These are phyloP conservation scores for Aquatica leii DNA, from an alignment of 2,888 invertebrate species.

Conservation along the genomic window DNA sequence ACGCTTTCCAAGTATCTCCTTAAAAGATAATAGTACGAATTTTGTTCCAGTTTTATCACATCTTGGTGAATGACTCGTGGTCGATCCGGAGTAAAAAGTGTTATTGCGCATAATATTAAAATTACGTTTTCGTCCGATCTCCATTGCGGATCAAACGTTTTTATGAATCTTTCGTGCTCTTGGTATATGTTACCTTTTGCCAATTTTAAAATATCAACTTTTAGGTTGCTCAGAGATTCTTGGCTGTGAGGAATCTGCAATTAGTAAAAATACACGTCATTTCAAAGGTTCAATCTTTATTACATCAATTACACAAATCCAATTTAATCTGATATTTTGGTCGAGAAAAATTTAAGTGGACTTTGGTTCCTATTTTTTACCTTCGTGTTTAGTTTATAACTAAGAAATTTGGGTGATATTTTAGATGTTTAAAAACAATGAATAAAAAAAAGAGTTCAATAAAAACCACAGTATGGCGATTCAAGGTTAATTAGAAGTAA, in stretches of 20 bases:
- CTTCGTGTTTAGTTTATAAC: too few relatives aligned
- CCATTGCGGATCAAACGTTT: conserved; percentile 87
- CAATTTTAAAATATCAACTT: conserved; percentile 88
- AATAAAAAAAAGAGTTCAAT: too few relatives aligned
- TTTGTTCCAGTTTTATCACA: conserved; percentile 88
- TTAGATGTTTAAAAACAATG: too few relatives aligned
- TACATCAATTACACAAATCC: too few relatives aligned
- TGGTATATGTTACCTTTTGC: conserved; percentile 90
- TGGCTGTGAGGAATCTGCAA: conserved; percentile 79
- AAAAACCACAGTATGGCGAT: too few relatives aligned
- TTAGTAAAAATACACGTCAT: conserved; percentile 2
- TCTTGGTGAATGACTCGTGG: conserved; percentile 82
- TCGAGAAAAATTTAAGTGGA: too few relatives aligned
- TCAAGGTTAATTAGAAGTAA: too few relatives aligned
- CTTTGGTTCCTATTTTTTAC: too few relatives aligned
- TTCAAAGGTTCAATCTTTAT: too few relatives aligned
- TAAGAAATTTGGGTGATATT: too few relatives aligned
- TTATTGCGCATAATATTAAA: conserved; percentile 88
- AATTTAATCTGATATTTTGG: too few relatives aligned
- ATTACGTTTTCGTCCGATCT: conserved; percentile 89
- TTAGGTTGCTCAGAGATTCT: conserved; percentile 79
- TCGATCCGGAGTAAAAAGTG: conserved; percentile 87
- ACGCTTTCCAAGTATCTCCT: conserved; percentile 84
- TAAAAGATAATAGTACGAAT: conserved; percentile 88
- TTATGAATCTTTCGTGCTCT: conserved; percentile 84